Evolutionary conservation across 2,888 invertebrate species (phyloP), one percentile per base, ranked within the genome.

Genomic region (Nysson spinosus): DNA sequence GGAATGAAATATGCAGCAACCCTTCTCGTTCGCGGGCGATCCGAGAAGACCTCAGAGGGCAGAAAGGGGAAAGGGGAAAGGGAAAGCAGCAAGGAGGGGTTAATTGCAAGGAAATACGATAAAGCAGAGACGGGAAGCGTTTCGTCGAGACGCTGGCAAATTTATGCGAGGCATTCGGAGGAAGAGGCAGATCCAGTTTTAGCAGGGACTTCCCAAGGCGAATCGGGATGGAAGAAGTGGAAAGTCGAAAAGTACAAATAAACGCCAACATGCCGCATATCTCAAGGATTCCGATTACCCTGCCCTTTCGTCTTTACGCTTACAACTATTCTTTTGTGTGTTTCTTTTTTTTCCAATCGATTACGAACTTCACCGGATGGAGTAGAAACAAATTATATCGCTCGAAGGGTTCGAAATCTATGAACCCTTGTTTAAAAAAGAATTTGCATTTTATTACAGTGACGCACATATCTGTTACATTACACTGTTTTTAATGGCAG

Each of bases 101-200:
- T 83, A 83, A 83, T 82, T 82, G 79, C 79, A 74, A 79, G 81
- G 78, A 82, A 82, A 83, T 78, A 76, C 76, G 81, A 78, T 78
- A 77, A 79, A 78, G 71, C 72, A 57, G n/a, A n/a, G 64, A 68
- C 60, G 63, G 66, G 62, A 69, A 69, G 57, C 67, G 69, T 74
- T 69, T 77, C 64, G 72, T 71, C 60, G 75, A 67, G 65, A 74
- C 57, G 70, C 43, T 60, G 57, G 77, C 54, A 69, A 75, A 75
- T 75, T 75, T 77, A 77, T 71, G 61, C 66, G 58, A 54, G 32
- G 47, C 55, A 42, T 17, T 24, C 55, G 46, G 39, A 16, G 44
- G 5, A 46, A 19, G 17, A 51, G 50, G 58, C 60, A 51, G 58
- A 30, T 17, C 19, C n/a, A n/a, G n/a, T n/a, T n/a, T n/a, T n/a